Conservation (phyloP, 2,113 vertebrate species). For the Alces alces region DNA sequence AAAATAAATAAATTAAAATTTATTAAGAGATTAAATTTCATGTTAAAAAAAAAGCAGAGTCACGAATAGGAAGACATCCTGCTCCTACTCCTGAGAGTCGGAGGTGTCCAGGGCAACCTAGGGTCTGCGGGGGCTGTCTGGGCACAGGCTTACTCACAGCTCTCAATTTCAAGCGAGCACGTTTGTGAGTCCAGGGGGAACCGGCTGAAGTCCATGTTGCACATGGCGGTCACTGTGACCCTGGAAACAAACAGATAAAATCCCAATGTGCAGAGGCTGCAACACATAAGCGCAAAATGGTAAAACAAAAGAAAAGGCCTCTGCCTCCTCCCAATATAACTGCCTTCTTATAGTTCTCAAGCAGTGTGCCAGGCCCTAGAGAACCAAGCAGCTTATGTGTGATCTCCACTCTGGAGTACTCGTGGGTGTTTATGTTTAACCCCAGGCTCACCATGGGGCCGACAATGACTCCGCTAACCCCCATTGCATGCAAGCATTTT, state of each 20-base stretch:
- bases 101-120: neutral
- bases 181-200: conserved; percentile 98
- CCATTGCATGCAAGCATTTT: neutral
- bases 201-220: conserved; percentile 98
- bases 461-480: neutral
- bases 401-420: neutral
- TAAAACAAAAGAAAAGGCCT: neutral
- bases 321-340: neutral
- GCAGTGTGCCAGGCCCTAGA: neutral
- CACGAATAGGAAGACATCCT: neutral
- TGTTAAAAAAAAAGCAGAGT: neutral
- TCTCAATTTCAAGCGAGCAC: conserved; percentile 97
- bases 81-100: neutral
- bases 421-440: neutral
- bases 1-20: neutral
- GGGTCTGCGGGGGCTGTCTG: accelerated
- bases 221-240: conserved; percentile 98
- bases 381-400: neutral
- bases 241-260: conserved; percentile 77
- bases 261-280: neutral
- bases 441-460: neutral
- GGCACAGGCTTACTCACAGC: conserved; percentile 89
- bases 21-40: neutral
- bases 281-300: neutral
- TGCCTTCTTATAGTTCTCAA: neutral